Evolutionary conservation across 1,140 invertebrate genomes (phyloP), one percentile per base, ranked within the genome.

Genomic region (Aphidius gifuensis): DNA sequence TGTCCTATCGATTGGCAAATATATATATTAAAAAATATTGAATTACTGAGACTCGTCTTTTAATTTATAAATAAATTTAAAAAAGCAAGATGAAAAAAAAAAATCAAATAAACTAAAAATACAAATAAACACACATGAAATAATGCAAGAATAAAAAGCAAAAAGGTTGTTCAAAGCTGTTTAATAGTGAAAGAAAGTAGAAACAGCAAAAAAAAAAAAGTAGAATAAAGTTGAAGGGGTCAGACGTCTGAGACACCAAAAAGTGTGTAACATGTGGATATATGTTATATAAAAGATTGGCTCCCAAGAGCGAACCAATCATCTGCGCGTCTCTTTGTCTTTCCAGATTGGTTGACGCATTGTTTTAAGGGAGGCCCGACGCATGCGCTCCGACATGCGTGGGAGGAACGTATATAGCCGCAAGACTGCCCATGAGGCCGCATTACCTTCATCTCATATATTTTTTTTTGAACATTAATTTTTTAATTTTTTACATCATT

Each of bases 301-400:
- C 70, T 70, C 58, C 46, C 64, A 69, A 69, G 65, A 73, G 62
- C 65, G 67, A 65, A 70, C 78, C 78, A 81, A 80, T 80, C 69
- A 71, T 70, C 65, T 70, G 69, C 67, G 68, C 70, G 71, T 66
- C 67, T 73, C 72, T 75, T 78, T 81, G 77, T 80, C 76, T 79
- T 73, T 64, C 60, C 68, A 80, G 78, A 80, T 80, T 80, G 78
- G 79, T 78, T 72, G 76, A 67, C 71, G 75, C 71, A 79, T 81
- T 80, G 78, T 81, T 80, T 80, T 72, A 80, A 80, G 77, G 78
- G 74, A 75, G 77, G 77, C 75, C 66, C 72, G 66, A 71, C 77
- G 79, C 79, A 80, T 80, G 77, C 77, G 79, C 72, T 63, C 59
- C 64, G 39, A 46, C 60, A 46, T 71, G 71, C 73, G 76, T 77